A percentile compares a stretch with the other conserved stretches of the same genome.
These are phyloP conservation scores for Cliona cf. orientalis DNA, from an alignment of 37 sponge, comb jelly and placozoan species.

Conservation along the genomic window DNA sequence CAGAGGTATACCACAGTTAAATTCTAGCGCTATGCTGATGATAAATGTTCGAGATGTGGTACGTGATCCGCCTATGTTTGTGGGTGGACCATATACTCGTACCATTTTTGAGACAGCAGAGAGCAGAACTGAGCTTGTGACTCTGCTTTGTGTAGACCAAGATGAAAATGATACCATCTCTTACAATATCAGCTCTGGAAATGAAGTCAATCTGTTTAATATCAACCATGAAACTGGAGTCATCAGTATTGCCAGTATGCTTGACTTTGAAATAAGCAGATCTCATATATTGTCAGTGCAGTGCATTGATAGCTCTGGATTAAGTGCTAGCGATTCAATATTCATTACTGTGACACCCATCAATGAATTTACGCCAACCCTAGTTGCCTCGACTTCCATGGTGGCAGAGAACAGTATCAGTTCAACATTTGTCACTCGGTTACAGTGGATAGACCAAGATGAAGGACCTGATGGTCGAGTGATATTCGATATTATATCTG, in stretches of 20 bases:
- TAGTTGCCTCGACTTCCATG: background rate
- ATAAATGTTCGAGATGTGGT: constrained; percentile 38
- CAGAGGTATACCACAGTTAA: constrained; percentile 6
- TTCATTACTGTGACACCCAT: constrained; percentile 45
- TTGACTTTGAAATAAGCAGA: constrained; percentile 49
- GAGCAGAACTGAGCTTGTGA: constrained; percentile 13
- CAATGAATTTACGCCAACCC: constrained; percentile 58
- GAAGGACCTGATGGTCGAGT: constrained; percentile 71
- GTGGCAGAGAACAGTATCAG: constrained; percentile 24
- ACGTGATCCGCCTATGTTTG: constrained; percentile 41
- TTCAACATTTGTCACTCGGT: constrained; percentile 11
- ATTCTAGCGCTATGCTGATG: background rate
- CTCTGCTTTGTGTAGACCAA: constrained; percentile 21
- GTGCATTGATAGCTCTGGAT: constrained; percentile 33
- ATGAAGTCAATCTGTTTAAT: constrained; percentile 26
- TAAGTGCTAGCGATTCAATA: constrained; percentile 12
- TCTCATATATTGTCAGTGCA: constrained; percentile 20
- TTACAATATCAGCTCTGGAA: constrained; percentile 45
- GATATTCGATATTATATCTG: constrained; percentile 21
- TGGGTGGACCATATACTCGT: constrained; percentile 6
- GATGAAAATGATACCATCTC: constrained; percentile 34
- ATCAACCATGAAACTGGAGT: constrained; percentile 46
- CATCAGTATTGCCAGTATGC: background rate
- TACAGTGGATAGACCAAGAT: constrained; percentile 51
- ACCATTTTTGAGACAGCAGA: constrained; percentile 23